Evolutionary conservation across 37 sponge, comb jelly and placozoan species (phyloP).

Genomic region (Chondrilla cf. caribensis): DNA sequence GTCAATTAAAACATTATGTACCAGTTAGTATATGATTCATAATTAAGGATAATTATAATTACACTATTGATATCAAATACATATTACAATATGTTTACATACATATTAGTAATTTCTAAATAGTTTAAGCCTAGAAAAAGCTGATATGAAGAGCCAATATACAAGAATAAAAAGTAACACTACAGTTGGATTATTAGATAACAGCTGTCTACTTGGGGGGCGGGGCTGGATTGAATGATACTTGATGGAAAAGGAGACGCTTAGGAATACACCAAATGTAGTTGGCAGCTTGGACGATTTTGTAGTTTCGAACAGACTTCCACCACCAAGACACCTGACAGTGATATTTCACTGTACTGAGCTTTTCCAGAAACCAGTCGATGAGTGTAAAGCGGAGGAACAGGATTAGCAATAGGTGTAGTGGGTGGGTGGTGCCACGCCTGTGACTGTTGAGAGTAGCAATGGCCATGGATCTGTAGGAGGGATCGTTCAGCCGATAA

Average conservation of each 20-base stretch:
- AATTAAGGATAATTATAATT: too few relatives aligned
- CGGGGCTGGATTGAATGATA: too few relatives aligned
- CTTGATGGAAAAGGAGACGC: conserved; percentile 46
- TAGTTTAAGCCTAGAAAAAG: too few relatives aligned
- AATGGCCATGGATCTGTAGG: conserved; percentile 37
- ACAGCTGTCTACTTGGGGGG: too few relatives aligned
- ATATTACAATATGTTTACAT: too few relatives aligned
- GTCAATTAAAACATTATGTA: too few relatives aligned
- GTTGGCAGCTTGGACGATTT: conserved; percentile 32
- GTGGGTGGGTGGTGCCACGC: conserved; percentile 41
- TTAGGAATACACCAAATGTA: conserved; percentile 69
- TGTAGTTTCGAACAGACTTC: conserved; percentile 25
- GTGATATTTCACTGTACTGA: conserved; percentile 62
- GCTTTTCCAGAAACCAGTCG: conserved; percentile 57
- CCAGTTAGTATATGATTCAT: too few relatives aligned
- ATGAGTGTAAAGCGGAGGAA: conserved; percentile 67
- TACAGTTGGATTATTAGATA: too few relatives aligned
- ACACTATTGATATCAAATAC: too few relatives aligned
- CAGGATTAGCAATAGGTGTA: conserved; percentile 63
- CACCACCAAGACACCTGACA: conserved; percentile 66
- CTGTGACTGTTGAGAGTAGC: conserved; percentile 59
- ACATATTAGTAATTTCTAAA: too few relatives aligned
- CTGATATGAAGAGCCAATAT: too few relatives aligned
- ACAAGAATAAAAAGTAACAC: too few relatives aligned
- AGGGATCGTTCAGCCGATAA: conserved; percentile 69